Percentiles rank a stretch among this genome's conserved stretches.
Evolutionary conservation across 2,888 invertebrate species (phyloP).

Genomic region (Sceliomorpha sp.): DNA sequence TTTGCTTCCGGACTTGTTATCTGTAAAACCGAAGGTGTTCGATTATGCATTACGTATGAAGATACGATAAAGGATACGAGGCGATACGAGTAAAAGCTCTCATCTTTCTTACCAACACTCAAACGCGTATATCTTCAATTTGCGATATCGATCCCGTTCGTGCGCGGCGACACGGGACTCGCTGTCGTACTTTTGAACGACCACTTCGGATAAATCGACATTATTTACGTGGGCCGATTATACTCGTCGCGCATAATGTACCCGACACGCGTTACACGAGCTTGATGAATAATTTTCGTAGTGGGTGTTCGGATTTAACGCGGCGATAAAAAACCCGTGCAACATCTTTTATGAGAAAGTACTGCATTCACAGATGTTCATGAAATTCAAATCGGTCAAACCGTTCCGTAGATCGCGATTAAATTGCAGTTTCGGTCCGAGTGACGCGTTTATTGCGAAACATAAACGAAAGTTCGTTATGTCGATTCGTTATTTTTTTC

Average conservation of each 20-base stretch:
- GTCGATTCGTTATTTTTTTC: not conserved
- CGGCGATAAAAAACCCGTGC: conserved; percentile 26
- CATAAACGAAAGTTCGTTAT: not conserved
- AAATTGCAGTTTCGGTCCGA: conserved; percentile 17
- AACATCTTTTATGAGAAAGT: conserved; percentile 29
- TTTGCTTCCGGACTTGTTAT: conserved; percentile 21
- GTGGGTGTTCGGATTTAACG: conserved; percentile 40
- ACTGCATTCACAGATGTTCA: conserved; percentile 23
- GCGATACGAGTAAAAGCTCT: conserved; percentile 28
- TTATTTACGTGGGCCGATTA: conserved; percentile 33
- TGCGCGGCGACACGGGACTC: conserved; percentile 21
- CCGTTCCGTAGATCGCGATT: conserved; percentile 32
- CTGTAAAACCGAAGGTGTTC: conserved; percentile 34
- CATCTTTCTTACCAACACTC: conserved; percentile 31
- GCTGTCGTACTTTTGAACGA: conserved; percentile 28
- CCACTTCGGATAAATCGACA: conserved; percentile 33
- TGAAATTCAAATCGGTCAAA: conserved; percentile 34
- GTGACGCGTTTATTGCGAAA: not conserved
- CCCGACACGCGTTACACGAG: conserved; percentile 38
- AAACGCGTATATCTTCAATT: conserved; percentile 34
- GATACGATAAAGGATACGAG: conserved; percentile 21
- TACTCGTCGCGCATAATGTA: conserved; percentile 43
- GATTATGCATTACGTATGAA: conserved; percentile 40
- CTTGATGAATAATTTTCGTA: conserved; percentile 45
- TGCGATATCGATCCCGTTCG: conserved; percentile 41